These are phyloP conservation scores for Hemaris fuciformis DNA, from an alignment of 2,888 invertebrate species.

Conservation along the genomic window DNA sequence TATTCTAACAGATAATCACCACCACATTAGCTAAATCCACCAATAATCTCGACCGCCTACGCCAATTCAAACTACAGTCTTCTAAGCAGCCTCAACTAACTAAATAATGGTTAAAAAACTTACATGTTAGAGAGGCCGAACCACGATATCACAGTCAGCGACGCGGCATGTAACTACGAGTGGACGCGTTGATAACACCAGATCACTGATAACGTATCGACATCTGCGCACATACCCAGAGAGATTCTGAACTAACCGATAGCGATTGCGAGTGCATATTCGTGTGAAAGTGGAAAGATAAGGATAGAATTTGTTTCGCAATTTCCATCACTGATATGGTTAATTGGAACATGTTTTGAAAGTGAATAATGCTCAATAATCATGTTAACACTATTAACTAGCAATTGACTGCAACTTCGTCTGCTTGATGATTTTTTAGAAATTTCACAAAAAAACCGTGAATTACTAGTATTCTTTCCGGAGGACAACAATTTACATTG, in stretches of 20 bases:
- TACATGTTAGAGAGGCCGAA: background rate
- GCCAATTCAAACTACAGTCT: background rate
- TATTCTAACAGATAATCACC: no score
- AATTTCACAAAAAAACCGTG: no score
- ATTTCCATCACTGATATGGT: background rate
- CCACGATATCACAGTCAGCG: background rate
- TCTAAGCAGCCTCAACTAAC: background rate
- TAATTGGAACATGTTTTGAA: background rate
- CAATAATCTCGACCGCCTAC: no score
- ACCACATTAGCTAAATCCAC: no score
- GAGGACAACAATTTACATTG: no score
- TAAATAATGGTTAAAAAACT: background rate
- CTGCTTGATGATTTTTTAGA: no score
- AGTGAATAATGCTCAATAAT: no score
- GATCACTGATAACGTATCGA: constrained; percentile 14
- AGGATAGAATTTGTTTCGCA: background rate
- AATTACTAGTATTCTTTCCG: no score
- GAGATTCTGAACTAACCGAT: background rate
- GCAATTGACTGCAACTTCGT: no score
- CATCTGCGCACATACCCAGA: background rate
- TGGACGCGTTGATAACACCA: constrained; percentile 33
- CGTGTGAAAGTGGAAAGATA: constrained; percentile 7
- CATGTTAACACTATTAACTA: no score
- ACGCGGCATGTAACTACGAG: constrained; percentile 18
- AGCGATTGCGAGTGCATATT: background rate